Conservation (phyloP, 2,113 vertebrate genomes). For the Atrichornis clamosus region DNA sequence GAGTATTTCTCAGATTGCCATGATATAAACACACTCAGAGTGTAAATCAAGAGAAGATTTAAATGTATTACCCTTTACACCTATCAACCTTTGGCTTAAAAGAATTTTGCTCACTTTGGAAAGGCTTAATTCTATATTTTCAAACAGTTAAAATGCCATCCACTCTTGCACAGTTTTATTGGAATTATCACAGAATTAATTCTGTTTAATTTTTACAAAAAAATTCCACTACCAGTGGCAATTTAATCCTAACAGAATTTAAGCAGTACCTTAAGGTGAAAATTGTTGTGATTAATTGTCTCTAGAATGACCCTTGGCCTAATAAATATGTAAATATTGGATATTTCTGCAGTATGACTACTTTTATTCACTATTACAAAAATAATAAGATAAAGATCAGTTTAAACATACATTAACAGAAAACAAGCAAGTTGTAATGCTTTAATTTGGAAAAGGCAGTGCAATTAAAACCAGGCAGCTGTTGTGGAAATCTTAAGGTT, state of each 20-base stretch:
- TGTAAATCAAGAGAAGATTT: neutral
- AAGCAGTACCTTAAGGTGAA: neutral
- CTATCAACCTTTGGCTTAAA: neutral
- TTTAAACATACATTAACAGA: neutral
- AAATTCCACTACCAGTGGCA: neutral
- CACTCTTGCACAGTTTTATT: neutral
- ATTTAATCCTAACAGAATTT: neutral
- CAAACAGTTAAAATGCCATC: neutral
- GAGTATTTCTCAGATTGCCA: neutral
- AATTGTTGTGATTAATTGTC: neutral
- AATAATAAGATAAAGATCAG: neutral
- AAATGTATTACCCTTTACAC: neutral
- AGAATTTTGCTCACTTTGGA: neutral
- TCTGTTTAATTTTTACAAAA: neutral
- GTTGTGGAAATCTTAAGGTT: neutral
- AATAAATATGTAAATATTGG: slow-evolving; percentile 4
- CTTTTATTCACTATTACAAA: neutral
- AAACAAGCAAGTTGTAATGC: neutral
- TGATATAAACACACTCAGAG: neutral
- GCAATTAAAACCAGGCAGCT: slow-evolving; percentile 27
- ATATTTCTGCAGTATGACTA: neutral
- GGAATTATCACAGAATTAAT: neutral
- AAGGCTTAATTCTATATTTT: neutral
- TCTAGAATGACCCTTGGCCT: neutral
- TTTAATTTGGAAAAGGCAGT: slow-evolving; percentile 3